Base-by-base conservation (phyloP, 2,113 vertebrate genomes). In the Chauna torquata region DNA sequence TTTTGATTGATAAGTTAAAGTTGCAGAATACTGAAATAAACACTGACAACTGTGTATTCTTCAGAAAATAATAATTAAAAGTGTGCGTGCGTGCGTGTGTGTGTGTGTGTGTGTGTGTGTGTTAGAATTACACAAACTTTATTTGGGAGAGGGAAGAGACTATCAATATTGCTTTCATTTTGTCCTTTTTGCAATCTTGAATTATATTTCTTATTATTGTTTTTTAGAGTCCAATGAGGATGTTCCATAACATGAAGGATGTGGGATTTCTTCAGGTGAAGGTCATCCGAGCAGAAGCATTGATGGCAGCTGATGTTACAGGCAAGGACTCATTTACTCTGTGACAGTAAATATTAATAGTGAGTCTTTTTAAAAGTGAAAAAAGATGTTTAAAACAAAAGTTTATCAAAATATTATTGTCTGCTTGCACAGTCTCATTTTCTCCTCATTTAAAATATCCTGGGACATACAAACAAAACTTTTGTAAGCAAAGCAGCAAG, bases 251-350 rank as follows among this genome's bases (percentile, higher is more conserved):
- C 97, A 96, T 99, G 96, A 99, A 99, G 90, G 99, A 99, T 76
- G 99, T 99, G 83, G 99, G 99, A 64, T 98, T 99, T 96, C 99
- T 99, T 95, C 99, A 99, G 97, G 99, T 99, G 97, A 99, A 99
- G 98, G 99, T 99, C 97, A 99, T 99, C 98, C 98, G 98, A 95
- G 99, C 99, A 54, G 99, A 99, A 98, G 99, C 99, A 68, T 98
- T 99, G 98, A 99, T 99, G 99, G 99, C 99, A 58, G 99, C 99
- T 93, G 99, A 99, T 94, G 99, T 99, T 97, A 99, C 99, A 98
- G 99, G 99, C 99, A 98, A 98, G 98, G 64, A 90, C 81, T 52
- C 8, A 50, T 92, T 84, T 69, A 5, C 94, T 96, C 83, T 82
- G n/a, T 93, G 62, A 12, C 57, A 72, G 32, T 88, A 44, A 70